A percentile compares a stretch with the other conserved stretches of the same genome.
Conservation (phyloP, 2,888 invertebrate species). For the Drosophila subquinaria region DNA sequence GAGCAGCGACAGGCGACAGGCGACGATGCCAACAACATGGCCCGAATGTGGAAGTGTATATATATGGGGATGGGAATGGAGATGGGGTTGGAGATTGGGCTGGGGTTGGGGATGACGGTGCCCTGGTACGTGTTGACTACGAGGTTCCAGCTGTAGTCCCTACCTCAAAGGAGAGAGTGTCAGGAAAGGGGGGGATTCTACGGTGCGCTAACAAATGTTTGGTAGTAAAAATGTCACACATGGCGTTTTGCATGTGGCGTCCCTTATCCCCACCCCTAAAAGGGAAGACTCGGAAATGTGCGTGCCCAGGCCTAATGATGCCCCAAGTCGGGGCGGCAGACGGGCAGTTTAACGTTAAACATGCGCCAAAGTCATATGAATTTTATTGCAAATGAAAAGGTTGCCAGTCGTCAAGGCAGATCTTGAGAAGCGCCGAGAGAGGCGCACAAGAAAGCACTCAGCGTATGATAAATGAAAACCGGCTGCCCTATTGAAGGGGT, state of each 20-base stretch:
- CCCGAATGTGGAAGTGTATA: constrained; percentile 1
- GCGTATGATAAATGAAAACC: constrained; percentile 65
- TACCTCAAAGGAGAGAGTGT: neutral
- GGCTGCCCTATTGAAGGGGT: constrained; percentile 57
- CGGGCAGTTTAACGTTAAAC: constrained; percentile 65
- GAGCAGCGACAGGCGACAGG: constrained; percentile 66
- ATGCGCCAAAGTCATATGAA: constrained; percentile 80
- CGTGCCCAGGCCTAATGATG: constrained; percentile 78
- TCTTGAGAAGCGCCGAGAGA: constrained; percentile 19
- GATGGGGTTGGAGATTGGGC: constrained; percentile 5
- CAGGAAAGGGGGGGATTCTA: constrained; percentile 14
- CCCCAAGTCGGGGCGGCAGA: constrained; percentile 9
- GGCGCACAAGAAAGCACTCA: constrained; percentile 41
- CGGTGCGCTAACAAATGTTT: constrained; percentile 75
- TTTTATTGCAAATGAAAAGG: constrained; percentile 79
- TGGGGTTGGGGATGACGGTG: constrained; percentile 34
- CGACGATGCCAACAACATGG: constrained; percentile 49
- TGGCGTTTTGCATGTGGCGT: constrained; percentile 77
- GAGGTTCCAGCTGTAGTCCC: constrained; percentile 24
- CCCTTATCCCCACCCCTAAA: constrained; percentile 31
- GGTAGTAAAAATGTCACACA: constrained; percentile 79
- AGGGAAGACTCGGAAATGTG: constrained; percentile 50
- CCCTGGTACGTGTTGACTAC: constrained; percentile 73
- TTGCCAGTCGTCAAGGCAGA: constrained; percentile 37
- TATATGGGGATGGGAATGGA: constrained; percentile 12